Base-by-base conservation (phyloP, 2,888 invertebrate genomes). In the Spialia ferax region DNA sequence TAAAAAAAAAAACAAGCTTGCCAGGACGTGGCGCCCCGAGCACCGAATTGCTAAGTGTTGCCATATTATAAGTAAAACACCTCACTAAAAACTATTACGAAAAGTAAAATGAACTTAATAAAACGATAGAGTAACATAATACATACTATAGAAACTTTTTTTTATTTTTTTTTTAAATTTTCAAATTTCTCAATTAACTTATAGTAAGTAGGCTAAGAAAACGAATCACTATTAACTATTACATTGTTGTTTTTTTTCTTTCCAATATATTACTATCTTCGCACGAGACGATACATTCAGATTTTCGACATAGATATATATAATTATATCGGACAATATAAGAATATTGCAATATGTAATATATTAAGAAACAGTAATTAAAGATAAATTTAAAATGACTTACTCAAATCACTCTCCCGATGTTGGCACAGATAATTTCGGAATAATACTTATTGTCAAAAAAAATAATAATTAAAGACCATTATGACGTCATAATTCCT, bases 1-100 rank as follows among this genome's bases (percentile, higher is more conserved):
- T 23, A 8, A 54, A 69, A 65, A 63, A 69, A 68, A 62, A 64
- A 65, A 57, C 70, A 69, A 69, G 70, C 69, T 69, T 61, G 68
- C 68, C 45, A 55, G 72, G 59, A 59, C 52, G 32, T 29, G 13
- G 18, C 10, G 7, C n/a, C 65, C 64, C 52, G 26, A 57, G 55
- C 45, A 45, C 29, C 56, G 50, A 13, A 32, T 35, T 52, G 11
- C 35, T n/a, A 59, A 63, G 63, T 52, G 52, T 52, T 52, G 52
- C 23, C 52, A 26, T 52, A n/a, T n/a, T n/a, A 26, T 52, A 54
- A 54, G 23, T 23, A 54, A 54, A 54, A 54, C 54, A 54, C 64
- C 45, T 61, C 42, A 23, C 26, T 26, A 35, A 50, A 38, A 55
- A 32, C 69, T 64, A 69, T 35, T 18, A 42, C 48, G 50, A 69